Percentiles rank a stretch among this genome's conserved stretches.
phyloP scores from a whole-genome alignment of 2,888 invertebrate species.

The Nebria brevicollis region DNA sequence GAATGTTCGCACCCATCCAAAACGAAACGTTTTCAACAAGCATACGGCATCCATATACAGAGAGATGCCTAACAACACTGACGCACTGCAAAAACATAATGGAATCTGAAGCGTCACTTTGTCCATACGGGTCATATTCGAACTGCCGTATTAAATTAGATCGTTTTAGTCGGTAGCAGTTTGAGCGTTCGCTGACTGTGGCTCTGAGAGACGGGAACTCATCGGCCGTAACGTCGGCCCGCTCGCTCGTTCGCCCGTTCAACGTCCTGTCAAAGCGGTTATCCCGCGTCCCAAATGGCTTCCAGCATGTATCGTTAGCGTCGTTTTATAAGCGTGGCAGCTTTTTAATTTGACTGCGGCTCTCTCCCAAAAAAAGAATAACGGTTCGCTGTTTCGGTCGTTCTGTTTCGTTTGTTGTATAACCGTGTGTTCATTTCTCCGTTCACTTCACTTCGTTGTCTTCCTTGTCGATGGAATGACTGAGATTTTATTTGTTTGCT shows the following conservation, averaged over 20 bases:
- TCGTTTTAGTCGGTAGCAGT: conserved; percentile 28
- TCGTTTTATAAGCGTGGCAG: conserved; percentile 30
- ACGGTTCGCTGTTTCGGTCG: conserved; percentile 6
- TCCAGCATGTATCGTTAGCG: conserved; percentile 28
- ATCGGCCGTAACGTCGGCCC: neutral
- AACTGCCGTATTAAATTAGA: conserved; percentile 43
- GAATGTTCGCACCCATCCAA: conserved; percentile 16
- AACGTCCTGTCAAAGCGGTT: conserved; percentile 15
- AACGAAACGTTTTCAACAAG: conserved; percentile 23
- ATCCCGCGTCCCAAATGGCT: neutral
- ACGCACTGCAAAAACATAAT: conserved; percentile 31
- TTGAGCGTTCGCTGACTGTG: conserved; percentile 11
- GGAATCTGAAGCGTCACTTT: conserved; percentile 44
- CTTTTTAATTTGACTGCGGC: conserved; percentile 41
- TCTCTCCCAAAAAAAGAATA: neutral
- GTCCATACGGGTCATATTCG: conserved; percentile 33
- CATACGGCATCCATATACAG: neutral
- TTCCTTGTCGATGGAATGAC: neutral
- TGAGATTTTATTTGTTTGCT: neutral
- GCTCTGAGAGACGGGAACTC: neutral
- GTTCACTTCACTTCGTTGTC: conserved; percentile 5
- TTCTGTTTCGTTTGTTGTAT: conserved; percentile 27
- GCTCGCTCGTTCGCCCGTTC: neutral
- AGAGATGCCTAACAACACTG: neutral
- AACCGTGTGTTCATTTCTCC: neutral